phyloP scores from a whole-genome alignment of 2,113 vertebrate species.

The Calypte anna region DNA sequence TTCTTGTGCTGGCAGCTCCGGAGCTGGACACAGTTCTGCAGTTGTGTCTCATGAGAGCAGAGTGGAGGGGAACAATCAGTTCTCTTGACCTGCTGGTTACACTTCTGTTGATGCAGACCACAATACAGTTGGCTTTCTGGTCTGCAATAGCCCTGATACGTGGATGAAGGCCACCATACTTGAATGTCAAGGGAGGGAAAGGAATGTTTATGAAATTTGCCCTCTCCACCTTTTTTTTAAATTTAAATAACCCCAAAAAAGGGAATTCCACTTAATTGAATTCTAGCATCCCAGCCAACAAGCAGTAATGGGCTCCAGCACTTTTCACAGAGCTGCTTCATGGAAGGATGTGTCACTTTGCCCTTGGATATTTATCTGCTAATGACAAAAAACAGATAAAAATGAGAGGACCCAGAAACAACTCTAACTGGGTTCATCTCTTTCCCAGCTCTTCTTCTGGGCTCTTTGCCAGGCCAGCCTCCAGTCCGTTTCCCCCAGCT shows the following conservation, averaged over 20 bases:
- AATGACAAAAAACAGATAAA: not conserved
- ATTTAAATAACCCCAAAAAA: not conserved
- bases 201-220: not conserved
- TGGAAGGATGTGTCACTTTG: not conserved
- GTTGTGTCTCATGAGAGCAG: too few relatives aligned
- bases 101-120: too few relatives aligned
- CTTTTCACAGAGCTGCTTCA: not conserved
- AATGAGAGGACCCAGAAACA: not conserved
- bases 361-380: not conserved
- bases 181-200: not conserved
- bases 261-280: not conserved
- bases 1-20: too few relatives aligned
- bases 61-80: too few relatives aligned
- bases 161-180: not conserved
- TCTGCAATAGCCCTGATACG: not conserved
- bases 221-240: not conserved
- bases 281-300: not conserved
- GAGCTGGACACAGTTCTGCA: too few relatives aligned
- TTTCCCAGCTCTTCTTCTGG: not conserved
- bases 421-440: not conserved
- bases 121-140: too few relatives aligned
- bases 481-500: not conserved
- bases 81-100: too few relatives aligned
- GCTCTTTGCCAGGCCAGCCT: accelerated
- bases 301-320: not conserved